Percentiles rank a stretch among this genome's conserved stretches.
These are phyloP conservation scores for Heteromormyrus szaboi DNA, from an alignment of 2,797 vertebrate species.

Conservation along the genomic window DNA sequence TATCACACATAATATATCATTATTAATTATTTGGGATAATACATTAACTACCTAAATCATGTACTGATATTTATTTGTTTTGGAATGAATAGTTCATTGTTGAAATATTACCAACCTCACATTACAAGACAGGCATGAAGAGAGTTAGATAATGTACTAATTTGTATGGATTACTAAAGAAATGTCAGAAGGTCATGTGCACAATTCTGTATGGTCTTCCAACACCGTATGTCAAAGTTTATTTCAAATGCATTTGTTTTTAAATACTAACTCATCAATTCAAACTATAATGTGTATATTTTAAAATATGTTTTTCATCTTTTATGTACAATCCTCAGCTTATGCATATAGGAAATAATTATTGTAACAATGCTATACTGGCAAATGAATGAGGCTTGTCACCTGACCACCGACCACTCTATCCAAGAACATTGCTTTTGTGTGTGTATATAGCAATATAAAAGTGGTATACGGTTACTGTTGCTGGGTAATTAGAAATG, in stretches of 20 bases:
- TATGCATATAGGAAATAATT: background rate
- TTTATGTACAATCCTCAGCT: background rate
- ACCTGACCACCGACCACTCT: background rate
- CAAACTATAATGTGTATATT: background rate
- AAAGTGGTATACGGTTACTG: background rate
- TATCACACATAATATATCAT: background rate
- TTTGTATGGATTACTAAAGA: background rate
- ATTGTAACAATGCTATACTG: background rate
- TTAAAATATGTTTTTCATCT: background rate
- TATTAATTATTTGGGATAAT: background rate
- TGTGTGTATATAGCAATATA: background rate
- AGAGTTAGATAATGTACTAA: background rate
- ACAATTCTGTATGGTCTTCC: background rate
- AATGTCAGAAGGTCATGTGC: background rate
- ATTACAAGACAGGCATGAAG: background rate
- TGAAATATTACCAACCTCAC: background rate
- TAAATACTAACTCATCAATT: background rate
- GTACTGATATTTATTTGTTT: background rate
- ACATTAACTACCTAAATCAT: background rate
- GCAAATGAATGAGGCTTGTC: background rate
- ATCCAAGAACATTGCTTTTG: background rate
- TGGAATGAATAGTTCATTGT: background rate
- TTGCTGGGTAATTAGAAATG: background rate
- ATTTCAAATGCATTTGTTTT: background rate
- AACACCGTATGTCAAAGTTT: background rate